These are phyloP conservation scores for Gymnocypris eckloni DNA, from an alignment of 2,797 vertebrate genomes.

Conservation along the genomic window DNA sequence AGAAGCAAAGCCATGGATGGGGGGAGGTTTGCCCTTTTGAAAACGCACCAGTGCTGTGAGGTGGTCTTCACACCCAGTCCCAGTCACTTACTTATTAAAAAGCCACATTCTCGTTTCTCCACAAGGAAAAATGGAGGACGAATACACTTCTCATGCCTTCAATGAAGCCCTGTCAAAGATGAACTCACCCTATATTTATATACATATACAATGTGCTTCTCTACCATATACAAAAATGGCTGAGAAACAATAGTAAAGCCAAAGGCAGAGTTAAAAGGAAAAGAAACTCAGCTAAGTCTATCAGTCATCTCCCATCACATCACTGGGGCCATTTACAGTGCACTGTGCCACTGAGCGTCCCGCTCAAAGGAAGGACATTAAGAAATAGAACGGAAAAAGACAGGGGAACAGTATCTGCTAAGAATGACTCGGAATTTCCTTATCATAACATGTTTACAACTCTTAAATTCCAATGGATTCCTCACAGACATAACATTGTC, in stretches of 20 bases:
- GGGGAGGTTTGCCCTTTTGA: slow-evolving; percentile 41
- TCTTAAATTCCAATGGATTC: slow-evolving; percentile 9
- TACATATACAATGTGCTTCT: neutral
- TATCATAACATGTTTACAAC: neutral
- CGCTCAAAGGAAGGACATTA: neutral
- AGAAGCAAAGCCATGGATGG: slow-evolving; percentile 50
- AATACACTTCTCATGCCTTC: slow-evolving; percentile 12
- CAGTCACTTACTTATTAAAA: slow-evolving; percentile 48
- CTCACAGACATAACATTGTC: slow-evolving; percentile 19
- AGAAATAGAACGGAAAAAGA: neutral
- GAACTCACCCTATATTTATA: neutral
- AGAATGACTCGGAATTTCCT: slow-evolving; percentile 18
- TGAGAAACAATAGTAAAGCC: neutral
- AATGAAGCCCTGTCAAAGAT: neutral
- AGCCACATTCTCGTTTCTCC: slow-evolving; percentile 15
- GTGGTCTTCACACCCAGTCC: slow-evolving; percentile 40
- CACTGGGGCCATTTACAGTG: slow-evolving; percentile 10
- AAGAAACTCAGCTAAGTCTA: slow-evolving; percentile 20
- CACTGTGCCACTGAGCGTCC: slow-evolving; percentile 19
- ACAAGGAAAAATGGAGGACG: neutral
- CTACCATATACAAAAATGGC: neutral
- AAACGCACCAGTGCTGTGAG: slow-evolving; percentile 36
- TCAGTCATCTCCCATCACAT: slow-evolving; percentile 39
- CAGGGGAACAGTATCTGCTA: neutral
- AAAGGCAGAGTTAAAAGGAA: slow-evolving; percentile 2